phyloP scores from a whole-genome alignment of 1,140 invertebrate genomes.

The Ylistrum balloti region DNA sequence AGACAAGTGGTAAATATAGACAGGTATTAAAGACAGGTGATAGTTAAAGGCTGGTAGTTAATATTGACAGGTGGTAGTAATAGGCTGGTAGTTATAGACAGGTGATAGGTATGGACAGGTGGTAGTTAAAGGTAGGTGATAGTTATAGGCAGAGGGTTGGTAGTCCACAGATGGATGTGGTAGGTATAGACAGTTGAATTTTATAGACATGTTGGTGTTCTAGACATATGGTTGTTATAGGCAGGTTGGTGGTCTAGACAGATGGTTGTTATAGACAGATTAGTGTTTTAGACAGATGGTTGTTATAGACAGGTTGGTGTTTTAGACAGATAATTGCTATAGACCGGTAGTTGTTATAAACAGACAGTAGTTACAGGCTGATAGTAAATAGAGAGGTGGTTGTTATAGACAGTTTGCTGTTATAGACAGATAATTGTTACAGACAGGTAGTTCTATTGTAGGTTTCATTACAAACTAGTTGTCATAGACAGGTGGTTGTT shows the following conservation, averaged over 20 bases:
- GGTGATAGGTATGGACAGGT: not conserved
- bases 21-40: not conserved
- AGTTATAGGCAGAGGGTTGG: not conserved
- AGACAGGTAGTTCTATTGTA: too few species aligned
- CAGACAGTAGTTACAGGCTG: too few species aligned
- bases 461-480: too few species aligned
- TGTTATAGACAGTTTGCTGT: too few species aligned
- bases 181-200: not conserved
- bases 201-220: not conserved
- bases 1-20: not conserved
- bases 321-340: not conserved
- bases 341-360: too few species aligned
- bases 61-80: not conserved
- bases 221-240: not conserved
- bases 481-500: too few species aligned
- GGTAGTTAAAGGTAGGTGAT: not conserved
- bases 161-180: too few species aligned
- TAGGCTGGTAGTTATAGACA: not conserved
- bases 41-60: not conserved
- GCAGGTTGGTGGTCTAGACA: not conserved
- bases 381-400: too few species aligned
- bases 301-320: not conserved
- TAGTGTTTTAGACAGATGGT: not conserved
- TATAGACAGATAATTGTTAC: too few species aligned
- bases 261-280: not conserved